phyloP scores from a whole-genome alignment of 2,888 invertebrate genomes.

The Colletes collaris region DNA sequence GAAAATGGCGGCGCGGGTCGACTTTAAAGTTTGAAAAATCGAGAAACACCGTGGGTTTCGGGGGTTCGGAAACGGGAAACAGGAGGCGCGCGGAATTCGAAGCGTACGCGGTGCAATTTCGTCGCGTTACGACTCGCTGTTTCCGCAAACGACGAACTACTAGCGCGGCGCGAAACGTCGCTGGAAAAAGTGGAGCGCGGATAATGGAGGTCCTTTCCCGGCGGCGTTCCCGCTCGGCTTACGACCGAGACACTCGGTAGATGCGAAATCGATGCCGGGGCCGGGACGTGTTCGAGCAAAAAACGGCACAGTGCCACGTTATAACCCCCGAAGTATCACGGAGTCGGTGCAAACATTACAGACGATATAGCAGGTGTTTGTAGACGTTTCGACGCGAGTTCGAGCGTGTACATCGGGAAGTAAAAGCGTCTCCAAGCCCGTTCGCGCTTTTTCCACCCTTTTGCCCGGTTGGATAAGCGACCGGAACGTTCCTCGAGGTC shows the following conservation, averaged over 20 bases:
- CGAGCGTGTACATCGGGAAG: constrained; percentile 21
- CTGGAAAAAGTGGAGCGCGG: constrained; percentile 58
- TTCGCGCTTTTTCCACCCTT: constrained; percentile 15
- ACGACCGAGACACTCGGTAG: constrained; percentile 62
- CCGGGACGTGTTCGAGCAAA: constrained; percentile 51
- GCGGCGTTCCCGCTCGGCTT: constrained; percentile 19
- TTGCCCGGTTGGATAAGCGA: constrained; percentile 35
- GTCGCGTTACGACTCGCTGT: constrained; percentile 57
- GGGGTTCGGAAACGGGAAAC: too few relatives aligned
- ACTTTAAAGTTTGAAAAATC: too few relatives aligned
- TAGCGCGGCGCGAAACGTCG: constrained; percentile 59
- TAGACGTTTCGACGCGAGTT: constrained; percentile 27
- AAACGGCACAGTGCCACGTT: constrained; percentile 49
- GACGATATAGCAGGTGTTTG: constrained; percentile 59
- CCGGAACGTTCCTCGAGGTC: constrained; percentile 34
- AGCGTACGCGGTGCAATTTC: constrained; percentile 56
- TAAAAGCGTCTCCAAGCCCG: constrained; percentile 19
- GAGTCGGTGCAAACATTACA: constrained; percentile 47
- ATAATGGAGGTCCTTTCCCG: constrained; percentile 64
- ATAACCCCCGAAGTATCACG: constrained; percentile 41
- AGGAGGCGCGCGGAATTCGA: too few relatives aligned
- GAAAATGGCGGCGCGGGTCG: too few relatives aligned
- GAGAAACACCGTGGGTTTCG: too few relatives aligned
- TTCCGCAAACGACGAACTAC: constrained; percentile 50
- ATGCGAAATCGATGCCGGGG: constrained; percentile 70